A percentile compares a stretch with the other conserved stretches of the same genome.
These are phyloP conservation scores for Spodoptera picta DNA, from an alignment of 2,888 invertebrate species.

Conservation along the genomic window DNA sequence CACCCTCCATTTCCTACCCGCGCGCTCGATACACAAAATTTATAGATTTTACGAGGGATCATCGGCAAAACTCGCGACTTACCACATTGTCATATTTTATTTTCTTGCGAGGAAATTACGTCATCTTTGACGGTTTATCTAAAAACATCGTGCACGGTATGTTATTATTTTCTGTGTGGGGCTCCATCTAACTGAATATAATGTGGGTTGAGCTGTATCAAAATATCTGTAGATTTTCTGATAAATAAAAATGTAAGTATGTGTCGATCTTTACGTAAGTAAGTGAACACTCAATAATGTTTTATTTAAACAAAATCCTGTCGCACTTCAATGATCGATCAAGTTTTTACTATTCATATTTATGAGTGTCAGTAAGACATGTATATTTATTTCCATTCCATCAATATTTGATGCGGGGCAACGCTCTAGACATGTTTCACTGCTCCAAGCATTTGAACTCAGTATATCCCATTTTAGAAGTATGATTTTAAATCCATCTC, in stretches of 20 bases:
- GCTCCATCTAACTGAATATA: constrained; percentile 34
- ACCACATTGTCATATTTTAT: constrained; percentile 85
- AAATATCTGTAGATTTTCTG: constrained; percentile 19
- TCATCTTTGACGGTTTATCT: constrained; percentile 78
- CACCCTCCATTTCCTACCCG: constrained; percentile 79
- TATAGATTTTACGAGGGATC: constrained; percentile 87
- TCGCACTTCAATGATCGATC: constrained; percentile 32
- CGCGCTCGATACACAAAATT: constrained; percentile 77
- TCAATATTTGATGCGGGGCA: constrained; percentile 49
- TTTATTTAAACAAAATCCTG: constrained; percentile 12
- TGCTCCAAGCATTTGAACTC: constrained; percentile 37
- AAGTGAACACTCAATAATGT: background rate
- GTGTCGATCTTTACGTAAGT: too few relatives aligned
- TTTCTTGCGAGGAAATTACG: constrained; percentile 82
- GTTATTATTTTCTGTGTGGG: constrained; percentile 32
- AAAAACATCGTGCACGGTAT: constrained; percentile 48
- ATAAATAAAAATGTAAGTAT: constrained; percentile 5
- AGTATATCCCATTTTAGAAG: constrained; percentile 61
- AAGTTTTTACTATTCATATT: constrained; percentile 45
- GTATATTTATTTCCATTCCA: constrained; percentile 41
- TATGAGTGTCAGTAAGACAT: constrained; percentile 28
- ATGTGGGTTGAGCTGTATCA: constrained; percentile 8
- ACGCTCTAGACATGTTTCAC: constrained; percentile 45
- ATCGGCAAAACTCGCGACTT: constrained; percentile 80
- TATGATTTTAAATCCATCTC: constrained; percentile 60